A percentile compares a stretch with the other conserved stretches of the same genome.
phyloP scores from a whole-genome alignment of 2,797 vertebrate species.

The Phalanger gymnotis region DNA sequence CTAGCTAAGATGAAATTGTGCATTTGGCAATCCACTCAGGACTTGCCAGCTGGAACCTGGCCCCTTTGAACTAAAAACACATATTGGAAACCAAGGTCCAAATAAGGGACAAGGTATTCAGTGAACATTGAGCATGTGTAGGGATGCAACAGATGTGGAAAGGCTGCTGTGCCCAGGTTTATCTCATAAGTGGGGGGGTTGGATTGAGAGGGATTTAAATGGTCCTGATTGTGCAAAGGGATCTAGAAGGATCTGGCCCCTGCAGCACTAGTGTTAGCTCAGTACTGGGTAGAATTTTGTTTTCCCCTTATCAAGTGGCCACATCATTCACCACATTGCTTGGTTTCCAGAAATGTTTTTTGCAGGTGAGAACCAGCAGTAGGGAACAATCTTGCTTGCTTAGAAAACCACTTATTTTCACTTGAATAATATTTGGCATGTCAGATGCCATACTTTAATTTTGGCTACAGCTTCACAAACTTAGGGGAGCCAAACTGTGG shows the following conservation, averaged over 20 bases:
- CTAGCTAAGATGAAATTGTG: slow-evolving; percentile 63
- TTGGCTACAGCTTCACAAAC: slow-evolving; percentile 10
- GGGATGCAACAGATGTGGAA: slow-evolving; percentile 80
- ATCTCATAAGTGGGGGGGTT: slow-evolving; percentile 47
- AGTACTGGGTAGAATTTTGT: not conserved
- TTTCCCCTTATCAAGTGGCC: not conserved
- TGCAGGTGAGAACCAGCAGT: slow-evolving; percentile 30
- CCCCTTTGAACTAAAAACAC: slow-evolving; percentile 68
- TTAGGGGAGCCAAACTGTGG: slow-evolving; percentile 43
- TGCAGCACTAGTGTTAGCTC: not conserved
- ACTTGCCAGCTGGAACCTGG: slow-evolving; percentile 71
- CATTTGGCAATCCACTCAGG: slow-evolving; percentile 61
- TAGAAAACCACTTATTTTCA: slow-evolving; percentile 21
- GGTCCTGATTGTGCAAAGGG: slow-evolving; percentile 39
- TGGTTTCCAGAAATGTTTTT: slow-evolving; percentile 28
- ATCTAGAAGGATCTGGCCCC: slow-evolving; percentile 51
- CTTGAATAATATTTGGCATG: slow-evolving; percentile 15
- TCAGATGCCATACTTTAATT: not conserved
- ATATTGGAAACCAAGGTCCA: slow-evolving; percentile 66
- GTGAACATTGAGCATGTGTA: slow-evolving; percentile 28
- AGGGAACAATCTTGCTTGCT: not conserved
- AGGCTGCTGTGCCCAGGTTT: slow-evolving; percentile 51
- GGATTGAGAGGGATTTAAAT: slow-evolving; percentile 53
- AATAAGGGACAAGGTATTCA: slow-evolving; percentile 62
- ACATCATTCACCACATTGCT: not conserved